Percentiles rank a stretch among this genome's conserved stretches.
These are phyloP conservation scores for Oryzias woworae DNA, from an alignment of 2,113 vertebrate genomes.

Conservation along the genomic window DNA sequence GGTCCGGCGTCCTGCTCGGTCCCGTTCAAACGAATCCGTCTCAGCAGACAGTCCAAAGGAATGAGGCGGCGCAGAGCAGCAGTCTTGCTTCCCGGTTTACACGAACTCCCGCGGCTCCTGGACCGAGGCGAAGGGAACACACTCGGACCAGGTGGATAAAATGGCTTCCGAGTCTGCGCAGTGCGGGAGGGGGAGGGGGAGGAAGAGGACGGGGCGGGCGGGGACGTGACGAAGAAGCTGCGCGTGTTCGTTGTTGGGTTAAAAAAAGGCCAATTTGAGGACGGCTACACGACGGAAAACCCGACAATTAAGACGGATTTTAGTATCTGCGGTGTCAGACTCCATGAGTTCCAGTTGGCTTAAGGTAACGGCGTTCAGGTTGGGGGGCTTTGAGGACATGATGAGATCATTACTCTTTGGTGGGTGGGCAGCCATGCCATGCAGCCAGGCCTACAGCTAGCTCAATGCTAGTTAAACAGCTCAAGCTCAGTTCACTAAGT, in stretches of 20 bases:
- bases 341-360: background rate
- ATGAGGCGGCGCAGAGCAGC: too few species aligned
- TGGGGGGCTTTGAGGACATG: constrained; percentile 24
- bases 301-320: constrained; percentile 2
- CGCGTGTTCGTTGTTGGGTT: background rate
- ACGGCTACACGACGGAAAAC: background rate
- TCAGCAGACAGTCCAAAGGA: too few species aligned
- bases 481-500: too few species aligned
- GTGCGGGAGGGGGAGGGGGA: background rate
- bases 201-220: background rate
- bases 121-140: background rate
- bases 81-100: too few species aligned
- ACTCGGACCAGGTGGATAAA: constrained; percentile 52
- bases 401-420: background rate
- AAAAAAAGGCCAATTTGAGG: constrained; percentile 7
- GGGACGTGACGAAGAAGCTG: constrained; percentile 50
- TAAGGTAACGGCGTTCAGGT: constrained; percentile 42
- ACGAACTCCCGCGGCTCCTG: too few species aligned
- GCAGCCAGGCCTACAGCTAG: constrained; percentile 42
- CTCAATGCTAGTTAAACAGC: background rate
- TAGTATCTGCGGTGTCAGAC: background rate
- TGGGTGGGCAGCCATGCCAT: background rate
- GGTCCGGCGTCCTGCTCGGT: too few species aligned
- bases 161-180: constrained; percentile 68
- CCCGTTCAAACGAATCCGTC: too few species aligned